Base-by-base conservation (phyloP, 2,797 vertebrate species). In the Acanthopagrus latus region DNA sequence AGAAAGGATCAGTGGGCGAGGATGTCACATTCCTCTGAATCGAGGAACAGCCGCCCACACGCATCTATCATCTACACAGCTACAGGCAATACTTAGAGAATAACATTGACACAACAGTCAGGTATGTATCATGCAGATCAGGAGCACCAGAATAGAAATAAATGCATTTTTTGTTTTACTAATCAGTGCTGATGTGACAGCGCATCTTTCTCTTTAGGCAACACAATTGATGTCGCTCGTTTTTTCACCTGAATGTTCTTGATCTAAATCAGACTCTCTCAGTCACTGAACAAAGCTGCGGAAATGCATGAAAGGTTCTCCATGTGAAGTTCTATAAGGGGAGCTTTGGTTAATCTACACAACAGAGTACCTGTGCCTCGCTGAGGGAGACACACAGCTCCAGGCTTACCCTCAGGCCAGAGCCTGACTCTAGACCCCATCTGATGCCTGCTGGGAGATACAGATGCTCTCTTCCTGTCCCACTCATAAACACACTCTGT, bases 31-130 rank as follows among this genome's bases (percentile, higher is more conserved):
- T 88, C 64, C 80, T 84, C 68, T 83, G 80, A 85, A 91, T 90
- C 76, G 83, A 86, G 86, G 70, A 90, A 81, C 85, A 83, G 86
- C 88, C 92, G 78, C 91, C 93, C 89, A 94, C 91, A 54, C 85
- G 71, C 85, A 60, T 87, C 88, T 89, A 86, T 92, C 88, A 91
- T 89, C 86, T 79, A 60, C 74, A 78, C 83, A 75, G 88, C 92
- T 86, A 76, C 66, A 38, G 91, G 88, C 91, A 73, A 84, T 67
- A 81, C 86, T 88, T 64, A 73, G 75, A 90, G 82, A 89, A 87
- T 64, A 84, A 77, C 87, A 80, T 52, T 70, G 70, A 76, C 86
- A 81, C 83, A 78, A 73, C 81, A 83, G 81, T 74, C 78, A 65
- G 81, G 85, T 81, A 74, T 80, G 70, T 63, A 72, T 76, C 67